These are phyloP conservation scores for Heliconius ethilla DNA, from an alignment of 2,888 invertebrate species.

Conservation along the genomic window DNA sequence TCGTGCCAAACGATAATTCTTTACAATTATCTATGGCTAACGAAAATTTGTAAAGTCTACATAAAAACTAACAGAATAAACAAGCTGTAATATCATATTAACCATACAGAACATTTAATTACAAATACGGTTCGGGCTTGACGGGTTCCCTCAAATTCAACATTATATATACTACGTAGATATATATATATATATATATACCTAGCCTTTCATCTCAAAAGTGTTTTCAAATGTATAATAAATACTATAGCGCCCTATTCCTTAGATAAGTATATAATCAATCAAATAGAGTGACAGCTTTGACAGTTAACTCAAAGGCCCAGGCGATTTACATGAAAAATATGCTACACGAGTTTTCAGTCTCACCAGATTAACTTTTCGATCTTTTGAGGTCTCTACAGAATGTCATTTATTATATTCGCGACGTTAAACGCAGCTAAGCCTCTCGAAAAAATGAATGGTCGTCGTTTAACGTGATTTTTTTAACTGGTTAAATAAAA, in stretches of 20 bases:
- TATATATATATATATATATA: neutral
- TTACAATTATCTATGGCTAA: no score
- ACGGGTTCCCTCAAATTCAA: neutral
- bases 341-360: constrained; percentile 45
- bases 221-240: constrained; percentile 23
- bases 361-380: constrained; percentile 49
- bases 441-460: neutral
- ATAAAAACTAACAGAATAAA: no score
- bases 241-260: constrained; percentile 21
- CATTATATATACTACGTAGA: no score
- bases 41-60: no score
- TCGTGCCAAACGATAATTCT: no score
- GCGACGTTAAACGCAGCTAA: constrained; percentile 15
- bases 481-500: neutral
- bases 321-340: constrained; percentile 51
- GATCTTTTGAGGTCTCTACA: constrained; percentile 37
- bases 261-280: constrained; percentile 53
- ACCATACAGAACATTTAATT: neutral
- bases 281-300: constrained; percentile 57
- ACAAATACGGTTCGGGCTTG: neutral
- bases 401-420: constrained; percentile 38
- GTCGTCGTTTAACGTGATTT: neutral
- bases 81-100: neutral
- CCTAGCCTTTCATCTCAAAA: constrained; percentile 15
- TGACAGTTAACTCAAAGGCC: constrained; percentile 55